Conservation (phyloP, 2,888 invertebrate species). For the Argynnis bischoffii region DNA sequence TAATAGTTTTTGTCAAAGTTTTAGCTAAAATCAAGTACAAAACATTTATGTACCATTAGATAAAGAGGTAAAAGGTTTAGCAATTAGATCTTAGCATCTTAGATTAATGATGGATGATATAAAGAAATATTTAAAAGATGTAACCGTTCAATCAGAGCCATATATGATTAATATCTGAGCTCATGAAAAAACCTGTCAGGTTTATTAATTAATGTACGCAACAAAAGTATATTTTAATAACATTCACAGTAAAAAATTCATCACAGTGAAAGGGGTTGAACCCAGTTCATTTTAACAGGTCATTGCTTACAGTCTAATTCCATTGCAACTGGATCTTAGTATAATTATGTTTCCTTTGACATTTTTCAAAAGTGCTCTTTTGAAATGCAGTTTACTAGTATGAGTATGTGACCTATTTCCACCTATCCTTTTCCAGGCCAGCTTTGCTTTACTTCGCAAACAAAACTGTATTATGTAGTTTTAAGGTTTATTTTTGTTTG, state of each 20-base stretch:
- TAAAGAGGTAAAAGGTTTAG: too few species aligned
- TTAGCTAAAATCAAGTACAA: too few species aligned
- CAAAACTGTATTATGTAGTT: constrained; percentile 25
- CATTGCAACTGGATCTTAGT: constrained; percentile 32
- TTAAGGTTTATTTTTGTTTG: constrained; percentile 32
- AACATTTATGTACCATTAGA: too few species aligned
- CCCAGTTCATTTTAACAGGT: constrained; percentile 18
- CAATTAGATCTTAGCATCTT: too few species aligned
- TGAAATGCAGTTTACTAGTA: constrained; percentile 32
- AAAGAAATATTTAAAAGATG: not conserved
- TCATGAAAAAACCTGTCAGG: not conserved
- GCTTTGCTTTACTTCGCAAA: constrained; percentile 24
- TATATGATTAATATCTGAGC: constrained; percentile 3
- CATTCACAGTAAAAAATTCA: constrained; percentile 12
- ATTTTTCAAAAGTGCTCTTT: constrained; percentile 39
- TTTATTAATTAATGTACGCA: constrained; percentile 4
- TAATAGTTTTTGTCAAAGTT: too few species aligned
- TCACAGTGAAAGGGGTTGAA: constrained; percentile 17
- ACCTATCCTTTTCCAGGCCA: constrained; percentile 35
- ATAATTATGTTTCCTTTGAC: constrained; percentile 41
- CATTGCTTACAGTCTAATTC: constrained; percentile 23
- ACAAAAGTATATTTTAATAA: constrained; percentile 4
- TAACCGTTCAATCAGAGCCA: too few species aligned
- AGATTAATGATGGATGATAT: too few species aligned
- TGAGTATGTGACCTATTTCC: constrained; percentile 39